Base-by-base conservation (phyloP, 2,888 invertebrate species). In the Acronicta leporina region DNA sequence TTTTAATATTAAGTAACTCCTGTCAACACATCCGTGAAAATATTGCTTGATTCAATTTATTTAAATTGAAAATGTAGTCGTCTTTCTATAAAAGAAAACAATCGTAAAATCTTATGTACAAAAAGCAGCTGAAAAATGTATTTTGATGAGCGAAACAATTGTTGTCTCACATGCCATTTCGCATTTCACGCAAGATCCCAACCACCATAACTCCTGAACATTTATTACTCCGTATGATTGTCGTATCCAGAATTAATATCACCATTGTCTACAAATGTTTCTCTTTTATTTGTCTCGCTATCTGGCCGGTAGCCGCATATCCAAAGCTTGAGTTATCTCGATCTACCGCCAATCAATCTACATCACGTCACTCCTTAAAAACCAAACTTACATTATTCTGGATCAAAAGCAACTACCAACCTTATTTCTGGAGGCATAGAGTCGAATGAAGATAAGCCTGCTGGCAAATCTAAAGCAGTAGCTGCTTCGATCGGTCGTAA, bases 301-400 rank as follows among this genome's bases (percentile, higher is more conserved):
- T 79, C 80, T 76, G 62, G 69, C 79, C 89, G 83, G 90, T 87
- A 90, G 90, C 88, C 73, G 84, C 83, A 82, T 74, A 76, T 71
- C 86, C 85, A 84, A 85, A 84, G 87, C 84, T 73, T 76, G 80
- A 81, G 82, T 84, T 90, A 90, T 90, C 87, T 82, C 76, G 90
- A 90, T 89, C 80, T 78, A 67, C 81, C 82, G 90, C 90, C 90
- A 87, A 86, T 90, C 90, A 90, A 85, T 86, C 88, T 75, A 73
- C 76, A 74, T 73, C 79, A 73, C 77, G 75, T 84, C 83, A 80
- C 78, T 82, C 67, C 49, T 69, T 62, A 44, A 68, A 61, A 51
- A 41, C 57, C 85, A 45, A 76, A 14, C 8, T 56, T 72, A 54
- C 15, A 20, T 52, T 48, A 62, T 11, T 55, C 43, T 7, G 11